phyloP scores from a whole-genome alignment of 2,797 vertebrate genomes.

The Tragelaphus eurycerus region DNA sequence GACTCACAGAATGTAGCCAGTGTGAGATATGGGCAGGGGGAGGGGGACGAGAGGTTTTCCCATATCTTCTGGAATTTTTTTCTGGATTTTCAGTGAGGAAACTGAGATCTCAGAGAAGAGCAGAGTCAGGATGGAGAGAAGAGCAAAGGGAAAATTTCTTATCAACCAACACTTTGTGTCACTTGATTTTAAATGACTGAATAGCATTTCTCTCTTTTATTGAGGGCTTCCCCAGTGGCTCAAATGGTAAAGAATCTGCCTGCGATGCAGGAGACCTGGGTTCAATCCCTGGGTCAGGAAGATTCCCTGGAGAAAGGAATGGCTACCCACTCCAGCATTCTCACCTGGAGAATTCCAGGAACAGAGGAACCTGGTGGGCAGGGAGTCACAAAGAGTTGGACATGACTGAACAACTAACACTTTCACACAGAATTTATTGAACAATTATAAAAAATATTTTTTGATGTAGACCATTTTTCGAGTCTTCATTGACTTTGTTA shows the following conservation, averaged over 20 bases:
- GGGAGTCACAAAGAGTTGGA: neutral
- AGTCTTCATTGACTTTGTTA: neutral
- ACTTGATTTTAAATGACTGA: neutral
- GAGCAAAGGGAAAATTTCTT: neutral
- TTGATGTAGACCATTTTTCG: neutral
- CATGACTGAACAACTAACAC: neutral
- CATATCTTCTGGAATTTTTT: neutral
- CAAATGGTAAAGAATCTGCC: neutral
- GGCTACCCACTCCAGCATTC: neutral
- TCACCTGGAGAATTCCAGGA: neutral
- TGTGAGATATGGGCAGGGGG: neutral
- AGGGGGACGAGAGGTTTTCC: neutral
- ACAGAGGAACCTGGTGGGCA: neutral
- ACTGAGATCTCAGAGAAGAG: neutral
- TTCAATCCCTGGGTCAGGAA: neutral
- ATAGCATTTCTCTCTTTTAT: neutral
- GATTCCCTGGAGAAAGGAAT: neutral
- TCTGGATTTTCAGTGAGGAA: neutral
- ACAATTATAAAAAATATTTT: neutral
- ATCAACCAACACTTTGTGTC: neutral
- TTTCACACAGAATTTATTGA: neutral
- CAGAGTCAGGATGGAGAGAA: neutral
- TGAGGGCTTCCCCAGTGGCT: neutral
- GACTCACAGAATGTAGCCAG: accelerated
- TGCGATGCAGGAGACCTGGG: neutral